Base-by-base conservation (phyloP, 2,113 vertebrate genomes). In the Amphilophus citrinellus region DNA sequence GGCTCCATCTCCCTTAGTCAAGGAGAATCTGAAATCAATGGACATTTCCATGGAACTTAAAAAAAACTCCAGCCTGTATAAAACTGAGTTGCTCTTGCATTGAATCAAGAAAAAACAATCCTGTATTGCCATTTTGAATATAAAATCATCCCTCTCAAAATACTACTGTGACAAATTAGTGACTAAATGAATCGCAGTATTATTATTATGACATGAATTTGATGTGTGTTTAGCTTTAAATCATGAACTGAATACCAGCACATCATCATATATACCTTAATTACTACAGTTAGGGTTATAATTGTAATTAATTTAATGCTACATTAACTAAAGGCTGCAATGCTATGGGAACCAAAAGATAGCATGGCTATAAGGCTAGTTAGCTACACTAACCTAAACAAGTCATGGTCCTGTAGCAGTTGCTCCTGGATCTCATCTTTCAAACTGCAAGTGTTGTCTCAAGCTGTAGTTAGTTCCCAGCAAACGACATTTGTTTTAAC, bases 1-100 rank as follows among this genome's bases (percentile, higher is more conserved):
- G 63, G 39, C 14, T 47, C 14, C 44, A 27, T 47, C 14, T 47
- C 17, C 22, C 5, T 18, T 68, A 47, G 65, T 68, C 65, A 47
- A 47, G 39, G 39, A 68, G 65, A 27, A 68, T 68, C 22, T 68
- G 39, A 47, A 68, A 68, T 68, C 65, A 68, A 47, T 68, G 63
- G 63, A 4, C 14, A 66, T 44, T 44, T 44, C 39, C n/a, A 66
- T 44, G 39, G 8, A 68, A 68, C 39, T 47, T 68, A 30, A 30
- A 30, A 30, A 3, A 30, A 30, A 30, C 30, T 2, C 5, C 39
- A 68, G 65, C 6, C 39, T 47, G 14, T 68, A 47, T 68, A 44
- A 17, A 39, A 66, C 8, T 10, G 63, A 27, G 63, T 14, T 68
- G 39, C 10, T 68, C 22, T 68, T 14, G 63, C 63, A 66, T 44